phyloP scores from a whole-genome alignment of 2,797 vertebrate species.

The Cynodonichthys magdalenae region DNA sequence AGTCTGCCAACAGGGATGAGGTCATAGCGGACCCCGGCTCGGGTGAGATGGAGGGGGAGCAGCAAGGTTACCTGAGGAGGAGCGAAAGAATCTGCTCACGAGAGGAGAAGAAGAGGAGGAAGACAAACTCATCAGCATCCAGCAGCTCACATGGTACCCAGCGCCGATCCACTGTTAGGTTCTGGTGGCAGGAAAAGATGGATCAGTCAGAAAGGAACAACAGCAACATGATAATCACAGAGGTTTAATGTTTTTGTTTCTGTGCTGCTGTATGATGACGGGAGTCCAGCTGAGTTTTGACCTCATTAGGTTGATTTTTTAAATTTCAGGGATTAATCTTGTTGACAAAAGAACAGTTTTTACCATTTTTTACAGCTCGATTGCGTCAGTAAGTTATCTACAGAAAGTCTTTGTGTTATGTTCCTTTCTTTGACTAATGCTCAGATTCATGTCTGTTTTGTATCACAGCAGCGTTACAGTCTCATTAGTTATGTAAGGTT shows the following conservation, averaged over 20 bases:
- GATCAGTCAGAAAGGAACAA: not conserved
- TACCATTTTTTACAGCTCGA: too few species aligned
- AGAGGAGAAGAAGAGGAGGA: constrained; percentile 77
- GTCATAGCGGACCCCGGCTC: constrained; percentile 47
- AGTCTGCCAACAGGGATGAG: constrained; percentile 41
- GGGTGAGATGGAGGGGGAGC: constrained; percentile 61
- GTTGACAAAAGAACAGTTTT: too few species aligned
- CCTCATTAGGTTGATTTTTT: constrained; percentile 53
- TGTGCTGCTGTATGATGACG: constrained; percentile 23
- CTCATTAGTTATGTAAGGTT: constrained; percentile 13
- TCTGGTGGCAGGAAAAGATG: not conserved
- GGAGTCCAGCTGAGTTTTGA: constrained; percentile 67
- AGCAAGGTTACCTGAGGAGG: constrained; percentile 32
- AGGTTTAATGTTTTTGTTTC: constrained; percentile 40
- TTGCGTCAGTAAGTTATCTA: too few species aligned
- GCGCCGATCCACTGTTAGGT: constrained; percentile 1
- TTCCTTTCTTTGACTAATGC: not conserved
- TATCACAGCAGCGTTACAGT: too few species aligned
- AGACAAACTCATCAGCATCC: constrained; percentile 45
- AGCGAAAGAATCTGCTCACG: constrained; percentile 50
- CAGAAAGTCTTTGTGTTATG: not conserved
- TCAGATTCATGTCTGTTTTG: not conserved
- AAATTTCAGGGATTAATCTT: too few species aligned
- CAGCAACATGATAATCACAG: too few species aligned
- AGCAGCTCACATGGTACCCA: constrained; percentile 49